Evolutionary conservation across 2,797 vertebrate genomes (phyloP).

Genomic region (Atherinosoma microstoma): DNA sequence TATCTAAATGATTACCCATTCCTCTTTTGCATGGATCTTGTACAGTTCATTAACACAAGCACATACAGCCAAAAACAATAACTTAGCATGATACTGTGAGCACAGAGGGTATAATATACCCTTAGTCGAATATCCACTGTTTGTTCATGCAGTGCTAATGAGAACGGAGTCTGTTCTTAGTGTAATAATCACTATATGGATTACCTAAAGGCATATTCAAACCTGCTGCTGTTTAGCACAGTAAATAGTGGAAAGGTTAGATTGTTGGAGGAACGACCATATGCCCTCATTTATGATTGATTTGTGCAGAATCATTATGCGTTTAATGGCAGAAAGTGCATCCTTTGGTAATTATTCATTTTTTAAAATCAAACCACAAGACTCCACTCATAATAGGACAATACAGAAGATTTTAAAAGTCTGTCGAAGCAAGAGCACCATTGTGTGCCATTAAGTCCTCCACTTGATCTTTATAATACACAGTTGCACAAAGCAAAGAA

Average conservation of each 20-base stretch:
- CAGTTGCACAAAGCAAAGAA: background rate
- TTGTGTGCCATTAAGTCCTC: background rate
- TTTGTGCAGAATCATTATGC: constrained; percentile 21
- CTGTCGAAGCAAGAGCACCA: background rate
- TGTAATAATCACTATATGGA: constrained; percentile 24
- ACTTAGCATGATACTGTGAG: background rate
- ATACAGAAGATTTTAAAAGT: constrained; percentile 3
- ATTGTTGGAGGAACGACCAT: background rate
- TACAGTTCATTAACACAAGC: constrained; percentile 9
- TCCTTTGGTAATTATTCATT: constrained; percentile 4
- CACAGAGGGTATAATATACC: constrained; percentile 20
- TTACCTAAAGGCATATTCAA: constrained; percentile 35
- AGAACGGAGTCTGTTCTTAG: constrained; percentile 43
- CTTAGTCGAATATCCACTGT: constrained; percentile 45
- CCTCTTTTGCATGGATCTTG: constrained; percentile 52
- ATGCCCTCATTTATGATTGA: constrained; percentile 1
- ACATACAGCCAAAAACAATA: constrained; percentile 1
- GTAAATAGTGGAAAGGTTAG: constrained; percentile 25
- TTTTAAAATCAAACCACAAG: background rate
- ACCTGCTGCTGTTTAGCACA: constrained; percentile 1
- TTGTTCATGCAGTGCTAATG: constrained; percentile 23
- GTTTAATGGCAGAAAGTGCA: constrained; percentile 14
- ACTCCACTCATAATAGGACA: background rate
- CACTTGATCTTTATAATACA: background rate
- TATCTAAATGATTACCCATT: constrained; percentile 48